phyloP scores from a whole-genome alignment of 53 echinoderm and acorn worm species.

The Stichopus horrens region DNA sequence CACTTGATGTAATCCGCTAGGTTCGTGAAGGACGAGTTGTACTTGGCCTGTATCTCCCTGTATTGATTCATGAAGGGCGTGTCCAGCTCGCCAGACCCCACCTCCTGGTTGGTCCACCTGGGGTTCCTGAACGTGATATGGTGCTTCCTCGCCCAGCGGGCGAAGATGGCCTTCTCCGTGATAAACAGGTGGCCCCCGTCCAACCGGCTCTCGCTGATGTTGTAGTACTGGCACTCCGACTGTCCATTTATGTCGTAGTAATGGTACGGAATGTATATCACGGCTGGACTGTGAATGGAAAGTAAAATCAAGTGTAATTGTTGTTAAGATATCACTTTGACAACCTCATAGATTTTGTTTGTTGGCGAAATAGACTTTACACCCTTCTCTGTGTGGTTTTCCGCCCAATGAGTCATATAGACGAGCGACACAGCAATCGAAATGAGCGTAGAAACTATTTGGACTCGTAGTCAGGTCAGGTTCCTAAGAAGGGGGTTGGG shows the following conservation, averaged over 20 bases:
- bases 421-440: no score
- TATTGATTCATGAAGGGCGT: slow-evolving; percentile 70
- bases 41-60: slow-evolving; percentile 37
- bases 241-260: slow-evolving; percentile 73
- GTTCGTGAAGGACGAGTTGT: slow-evolving; percentile 28
- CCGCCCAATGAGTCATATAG: no score
- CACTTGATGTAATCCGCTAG: slow-evolving; percentile 33
- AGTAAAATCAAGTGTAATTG: not conserved
- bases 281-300: slow-evolving; percentile 26
- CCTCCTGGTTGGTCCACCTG: slow-evolving; percentile 52
- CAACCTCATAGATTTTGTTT: not conserved
- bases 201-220: slow-evolving; percentile 69
- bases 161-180: slow-evolving; percentile 93
- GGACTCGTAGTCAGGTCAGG: no score
- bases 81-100: slow-evolving; percentile 34
- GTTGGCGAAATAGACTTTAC: no score
- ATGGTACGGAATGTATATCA: slow-evolving; percentile 69
- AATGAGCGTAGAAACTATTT: no score
- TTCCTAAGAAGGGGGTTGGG: no score
- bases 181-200: slow-evolving; percentile 89
- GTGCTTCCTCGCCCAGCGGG: slow-evolving; percentile 63
- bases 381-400: no score
- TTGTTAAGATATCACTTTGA: not conserved
- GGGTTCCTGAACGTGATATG: slow-evolving; percentile 69
- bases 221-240: slow-evolving; percentile 85